A percentile compares a stretch with the other conserved stretches of the same genome.
phyloP scores from a whole-genome alignment of 1,140 invertebrate genomes.

The Lepeophtheirus salmonis region DNA sequence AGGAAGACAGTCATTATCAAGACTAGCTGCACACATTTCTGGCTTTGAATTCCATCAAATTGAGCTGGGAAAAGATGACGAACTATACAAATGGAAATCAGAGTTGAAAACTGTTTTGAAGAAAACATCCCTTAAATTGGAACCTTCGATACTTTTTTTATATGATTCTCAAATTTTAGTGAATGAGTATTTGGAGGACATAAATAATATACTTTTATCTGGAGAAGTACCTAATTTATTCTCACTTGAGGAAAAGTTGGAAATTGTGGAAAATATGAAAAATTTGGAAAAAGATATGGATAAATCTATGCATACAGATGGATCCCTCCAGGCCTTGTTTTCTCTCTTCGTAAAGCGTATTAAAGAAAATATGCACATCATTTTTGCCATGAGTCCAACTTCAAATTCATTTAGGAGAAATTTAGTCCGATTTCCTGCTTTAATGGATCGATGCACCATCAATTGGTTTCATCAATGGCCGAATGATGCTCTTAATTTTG shows the following conservation, averaged over 20 bases:
- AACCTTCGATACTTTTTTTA: slow-evolving; percentile 76
- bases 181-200: slow-evolving; percentile 77
- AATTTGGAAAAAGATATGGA: slow-evolving; percentile 71
- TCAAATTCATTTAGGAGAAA: slow-evolving; percentile 57
- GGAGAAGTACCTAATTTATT: slow-evolving; percentile 87
- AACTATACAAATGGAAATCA: slow-evolving; percentile 64
- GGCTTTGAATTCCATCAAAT: slow-evolving; percentile 73
- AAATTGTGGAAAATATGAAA: slow-evolving; percentile 84
- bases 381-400: slow-evolving; percentile 79
- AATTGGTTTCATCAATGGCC: slow-evolving; percentile 97
- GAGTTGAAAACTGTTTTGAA: slow-evolving; percentile 62
- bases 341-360: slow-evolving; percentile 77
- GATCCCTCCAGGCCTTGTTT: slow-evolving; percentile 31
- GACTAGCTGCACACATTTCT: slow-evolving; percentile 73
- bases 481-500: slow-evolving; percentile 70
- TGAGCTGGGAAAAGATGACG: slow-evolving; percentile 72
- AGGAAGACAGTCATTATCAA: slow-evolving; percentile 68
- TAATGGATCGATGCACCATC: slow-evolving; percentile 91
- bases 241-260: slow-evolving; percentile 63
- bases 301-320: slow-evolving; percentile 45
- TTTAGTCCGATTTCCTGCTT: slow-evolving; percentile 74
- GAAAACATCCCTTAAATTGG: slow-evolving; percentile 54
- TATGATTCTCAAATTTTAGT: slow-evolving; percentile 73
- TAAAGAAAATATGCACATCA: slow-evolving; percentile 77
- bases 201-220: slow-evolving; percentile 78